Evolutionary conservation across 2,113 vertebrate species (phyloP).

Genomic region (Hydrochoerus hydrochaeris): DNA sequence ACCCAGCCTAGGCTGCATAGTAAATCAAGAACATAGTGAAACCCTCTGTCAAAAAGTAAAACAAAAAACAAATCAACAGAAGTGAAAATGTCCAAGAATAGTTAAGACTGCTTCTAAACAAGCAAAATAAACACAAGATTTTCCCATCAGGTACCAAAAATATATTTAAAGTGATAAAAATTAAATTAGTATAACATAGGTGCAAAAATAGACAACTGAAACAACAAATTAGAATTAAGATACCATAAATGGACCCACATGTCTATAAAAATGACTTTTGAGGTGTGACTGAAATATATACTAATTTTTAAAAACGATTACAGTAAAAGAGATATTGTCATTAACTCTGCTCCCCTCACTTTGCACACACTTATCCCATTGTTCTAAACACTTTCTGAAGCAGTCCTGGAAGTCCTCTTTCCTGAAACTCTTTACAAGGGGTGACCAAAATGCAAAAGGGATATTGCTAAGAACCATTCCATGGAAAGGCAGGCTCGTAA

Average conservation of each 20-base stretch:
- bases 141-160: background rate
- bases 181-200: background rate
- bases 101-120: constrained; percentile 11
- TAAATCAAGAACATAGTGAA: background rate
- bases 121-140: background rate
- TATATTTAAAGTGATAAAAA: background rate
- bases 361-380: background rate
- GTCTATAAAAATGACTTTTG: background rate
- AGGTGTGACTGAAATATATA: background rate
- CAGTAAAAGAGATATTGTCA: background rate
- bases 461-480: background rate
- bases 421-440: background rate
- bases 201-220: background rate
- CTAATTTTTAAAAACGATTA: background rate
- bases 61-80: background rate
- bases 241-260: background rate
- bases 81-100: background rate
- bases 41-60: background rate
- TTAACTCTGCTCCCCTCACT: background rate
- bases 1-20: background rate
- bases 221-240: background rate
- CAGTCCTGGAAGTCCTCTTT: background rate
- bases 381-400: background rate
- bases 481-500: background rate
- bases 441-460: background rate